Percentiles rank a stretch among this genome's conserved stretches.
phyloP scores from a whole-genome alignment of 2,888 invertebrate species.

The Epinotia brunnichana region DNA sequence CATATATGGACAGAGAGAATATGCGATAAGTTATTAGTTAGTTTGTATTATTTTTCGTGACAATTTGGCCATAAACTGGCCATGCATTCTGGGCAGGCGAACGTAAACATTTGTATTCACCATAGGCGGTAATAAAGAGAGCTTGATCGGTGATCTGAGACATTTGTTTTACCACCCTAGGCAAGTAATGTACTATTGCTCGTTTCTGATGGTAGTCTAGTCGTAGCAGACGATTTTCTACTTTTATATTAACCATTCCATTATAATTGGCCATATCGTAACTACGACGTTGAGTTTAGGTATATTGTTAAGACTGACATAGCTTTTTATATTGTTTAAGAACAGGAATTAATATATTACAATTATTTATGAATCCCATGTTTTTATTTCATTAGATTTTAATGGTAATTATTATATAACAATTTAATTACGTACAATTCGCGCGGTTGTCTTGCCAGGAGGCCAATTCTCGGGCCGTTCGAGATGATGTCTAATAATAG shows the following conservation, averaged over 20 bases:
- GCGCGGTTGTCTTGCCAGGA: not conserved
- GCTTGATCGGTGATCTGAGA: no score
- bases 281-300: constrained; percentile 42
- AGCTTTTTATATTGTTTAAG: constrained; percentile 56
- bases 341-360: constrained; percentile 44
- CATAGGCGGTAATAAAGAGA: no score
- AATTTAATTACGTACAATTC: constrained; percentile 12
- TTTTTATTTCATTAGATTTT: constrained; percentile 31
- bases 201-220: not conserved
- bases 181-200: no score
- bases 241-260: constrained; percentile 54
- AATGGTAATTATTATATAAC: constrained; percentile 14
- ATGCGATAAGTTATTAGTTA: no score
- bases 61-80: no score
- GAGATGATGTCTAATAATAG: no score
- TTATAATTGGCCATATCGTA: constrained; percentile 30
- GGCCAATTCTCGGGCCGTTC: not conserved
- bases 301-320: constrained; percentile 68
- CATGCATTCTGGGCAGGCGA: no score
- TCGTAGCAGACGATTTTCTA: constrained; percentile 52
- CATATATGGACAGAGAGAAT: no score
- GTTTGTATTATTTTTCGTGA: no score
- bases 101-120: no score
- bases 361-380: constrained; percentile 32
- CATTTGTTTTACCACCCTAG: no score